These are phyloP conservation scores for Pristionchus mayeri DNA, from an alignment of 2,888 invertebrate genomes.

Conservation along the genomic window DNA sequence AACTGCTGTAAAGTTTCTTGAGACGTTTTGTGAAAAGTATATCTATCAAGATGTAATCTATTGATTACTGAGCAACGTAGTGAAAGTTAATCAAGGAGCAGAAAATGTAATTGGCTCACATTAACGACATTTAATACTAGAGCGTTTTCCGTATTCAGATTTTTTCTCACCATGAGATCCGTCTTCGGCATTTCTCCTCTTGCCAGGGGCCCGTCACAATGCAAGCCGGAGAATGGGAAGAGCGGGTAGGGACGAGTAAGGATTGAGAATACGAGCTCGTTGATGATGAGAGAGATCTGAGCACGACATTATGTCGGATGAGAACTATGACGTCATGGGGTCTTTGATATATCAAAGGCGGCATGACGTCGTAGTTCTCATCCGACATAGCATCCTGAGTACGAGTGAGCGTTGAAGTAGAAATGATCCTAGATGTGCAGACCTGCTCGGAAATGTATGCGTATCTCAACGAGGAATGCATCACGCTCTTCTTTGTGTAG, in stretches of 20 bases:
- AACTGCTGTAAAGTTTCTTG: not conserved
- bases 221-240: not conserved
- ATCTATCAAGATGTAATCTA: not conserved
- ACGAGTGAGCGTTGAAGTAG: not conserved
- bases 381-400: not conserved
- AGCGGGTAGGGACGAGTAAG: not conserved
- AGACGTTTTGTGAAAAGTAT: not conserved
- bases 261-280: not conserved
- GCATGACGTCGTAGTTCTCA: too few species aligned
- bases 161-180: not conserved
- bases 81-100: not conserved
- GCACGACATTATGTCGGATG: not conserved
- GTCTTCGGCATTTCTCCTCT: not conserved
- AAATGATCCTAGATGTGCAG: not conserved
- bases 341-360: too few species aligned
- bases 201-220: not conserved
- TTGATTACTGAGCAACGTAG: not conserved
- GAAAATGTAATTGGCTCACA: too few species aligned
- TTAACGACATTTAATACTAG: too few species aligned
- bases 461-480: not conserved
- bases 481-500: not conserved
- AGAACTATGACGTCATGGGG: too few species aligned
- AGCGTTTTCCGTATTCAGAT: too few species aligned
- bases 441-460: not conserved
- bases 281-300: constrained; percentile 4